Evolutionary conservation across 2,888 invertebrate genomes (phyloP).

Genomic region (Xiphydria camelus): DNA sequence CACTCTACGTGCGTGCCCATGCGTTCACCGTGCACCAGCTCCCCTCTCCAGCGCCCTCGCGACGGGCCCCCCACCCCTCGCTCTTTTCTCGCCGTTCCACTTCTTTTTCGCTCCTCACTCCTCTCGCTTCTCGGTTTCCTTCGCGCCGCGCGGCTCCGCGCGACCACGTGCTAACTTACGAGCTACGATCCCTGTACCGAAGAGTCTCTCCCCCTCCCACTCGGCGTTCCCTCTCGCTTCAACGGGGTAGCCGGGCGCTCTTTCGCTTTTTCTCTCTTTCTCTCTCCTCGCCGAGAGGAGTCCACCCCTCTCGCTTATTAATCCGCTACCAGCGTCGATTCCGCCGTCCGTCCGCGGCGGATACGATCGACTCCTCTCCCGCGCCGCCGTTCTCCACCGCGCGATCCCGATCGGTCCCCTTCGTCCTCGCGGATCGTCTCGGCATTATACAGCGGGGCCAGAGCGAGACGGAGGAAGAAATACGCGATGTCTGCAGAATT

Average conservation of each 20-base stretch:
- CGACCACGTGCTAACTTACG: constrained; percentile 56
- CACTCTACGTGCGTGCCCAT: constrained; percentile 25
- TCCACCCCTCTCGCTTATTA: no score
- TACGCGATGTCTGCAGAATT: no score
- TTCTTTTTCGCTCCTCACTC: constrained; percentile 14
- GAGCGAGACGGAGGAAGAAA: no score
- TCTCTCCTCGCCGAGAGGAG: constrained; percentile 22
- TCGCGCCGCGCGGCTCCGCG: constrained; percentile 34
- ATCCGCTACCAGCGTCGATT: no score
- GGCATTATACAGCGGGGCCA: no score
- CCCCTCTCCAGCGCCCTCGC: constrained; percentile 5
- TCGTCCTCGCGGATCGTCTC: no score
- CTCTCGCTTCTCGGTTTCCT: constrained; percentile 38
- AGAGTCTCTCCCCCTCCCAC: constrained; percentile 8
- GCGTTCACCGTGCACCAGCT: constrained; percentile 20
- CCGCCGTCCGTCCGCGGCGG: no score
- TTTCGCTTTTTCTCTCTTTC: constrained; percentile 12
- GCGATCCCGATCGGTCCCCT: no score
- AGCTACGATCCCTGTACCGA: constrained; percentile 42
- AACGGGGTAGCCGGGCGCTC: no score
- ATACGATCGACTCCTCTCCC: no score
- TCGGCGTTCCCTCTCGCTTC: constrained; percentile 12
- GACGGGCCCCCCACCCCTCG: neutral
- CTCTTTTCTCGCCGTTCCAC: neutral
- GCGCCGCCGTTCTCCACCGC: no score